Base-by-base conservation (phyloP, 1,140 invertebrate species). In the Phocides pigmalion region DNA sequence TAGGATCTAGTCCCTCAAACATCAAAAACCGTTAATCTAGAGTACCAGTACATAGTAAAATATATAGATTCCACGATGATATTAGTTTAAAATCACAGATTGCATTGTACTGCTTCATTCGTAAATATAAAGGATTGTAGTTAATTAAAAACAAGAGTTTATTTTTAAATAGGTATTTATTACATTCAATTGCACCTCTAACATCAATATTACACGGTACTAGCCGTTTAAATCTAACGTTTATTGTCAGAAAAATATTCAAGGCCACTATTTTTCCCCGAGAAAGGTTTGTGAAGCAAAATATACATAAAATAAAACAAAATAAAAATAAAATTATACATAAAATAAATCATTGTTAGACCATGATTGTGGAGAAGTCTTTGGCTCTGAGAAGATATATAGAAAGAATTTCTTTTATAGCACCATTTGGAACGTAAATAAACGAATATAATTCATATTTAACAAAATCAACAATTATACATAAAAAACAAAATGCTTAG, bases 111-210 rank as follows among this genome's bases (percentile, higher is more conserved):
- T 22, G 20, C 20, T 22, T 22, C 28, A n/a, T n/a, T n/a, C n/a
- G n/a, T n/a, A n/a, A n/a, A n/a, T 35, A 2, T n/a, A n/a, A 2
- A 16, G 39, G 14, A 41, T 0, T 3, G 2, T 39, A 16, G 4
- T 72, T 74, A 76, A n/a, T n/a, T n/a, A 66, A 65, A 77, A 66
- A 65, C 35, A 32, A 54, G 46, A 64, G 28, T 51, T 70, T 80
- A 84, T 81, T 84, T 89, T 89, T 35, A 89, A 89, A 89, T 89
- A 89, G 72, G 76, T 81, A 88, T 86, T 88, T 90, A 90, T 88
- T 88, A 86, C 81, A 84, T 82, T 77, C 87, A 90, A 83, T 87
- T 84, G 85, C 87, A 90, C 82, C 84, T 88, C 87, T 81, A 81
- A 84, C 84, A 89, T 85, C 75, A 63, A 83, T 81, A 66, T 72